These are phyloP conservation scores for Caranx ignobilis DNA, from an alignment of 2,113 vertebrate genomes.

Conservation along the genomic window DNA sequence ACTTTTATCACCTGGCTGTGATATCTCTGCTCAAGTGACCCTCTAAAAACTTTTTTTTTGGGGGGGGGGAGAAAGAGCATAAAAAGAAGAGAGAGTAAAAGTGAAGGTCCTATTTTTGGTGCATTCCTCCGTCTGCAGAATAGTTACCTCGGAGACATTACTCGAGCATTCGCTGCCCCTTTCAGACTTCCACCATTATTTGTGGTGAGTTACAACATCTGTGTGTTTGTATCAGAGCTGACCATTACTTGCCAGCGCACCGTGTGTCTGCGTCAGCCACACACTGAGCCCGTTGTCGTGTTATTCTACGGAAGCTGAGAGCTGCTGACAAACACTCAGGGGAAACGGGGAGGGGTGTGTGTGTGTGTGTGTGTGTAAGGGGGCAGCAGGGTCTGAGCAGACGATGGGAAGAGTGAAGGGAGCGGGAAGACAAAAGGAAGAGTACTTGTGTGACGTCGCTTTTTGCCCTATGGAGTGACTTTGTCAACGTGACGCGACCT, in stretches of 20 bases:
- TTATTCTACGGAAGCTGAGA: slow-evolving; percentile 81
- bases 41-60: background rate
- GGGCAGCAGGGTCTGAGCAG: slow-evolving; percentile 17
- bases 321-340: slow-evolving; percentile 77
- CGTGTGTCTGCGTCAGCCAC: slow-evolving; percentile 78
- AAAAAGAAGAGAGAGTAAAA: slow-evolving; percentile 30
- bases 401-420: slow-evolving; percentile 49
- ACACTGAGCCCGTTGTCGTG: slow-evolving; percentile 72
- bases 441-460: slow-evolving; percentile 65
- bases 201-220: slow-evolving; percentile 55
- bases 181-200: slow-evolving; percentile 52
- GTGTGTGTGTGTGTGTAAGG: slow-evolving; percentile 28
- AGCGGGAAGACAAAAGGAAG: slow-evolving; percentile 72
- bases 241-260: slow-evolving; percentile 72
- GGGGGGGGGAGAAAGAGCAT: background rate
- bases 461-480: slow-evolving; percentile 51
- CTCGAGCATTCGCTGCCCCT: slow-evolving; percentile 60
- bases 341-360: slow-evolving; percentile 48
- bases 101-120: slow-evolving; percentile 71
- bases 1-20: slow-evolving; percentile 18
- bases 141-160: slow-evolving; percentile 75
- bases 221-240: slow-evolving; percentile 66
- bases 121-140: slow-evolving; percentile 76
- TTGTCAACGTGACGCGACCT: slow-evolving; percentile 66
- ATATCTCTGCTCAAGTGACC: slow-evolving; percentile 7